Evolutionary conservation across 92 coral and sea anemone genomes (phyloP).

Genomic region (Heteractis magnifica): DNA sequence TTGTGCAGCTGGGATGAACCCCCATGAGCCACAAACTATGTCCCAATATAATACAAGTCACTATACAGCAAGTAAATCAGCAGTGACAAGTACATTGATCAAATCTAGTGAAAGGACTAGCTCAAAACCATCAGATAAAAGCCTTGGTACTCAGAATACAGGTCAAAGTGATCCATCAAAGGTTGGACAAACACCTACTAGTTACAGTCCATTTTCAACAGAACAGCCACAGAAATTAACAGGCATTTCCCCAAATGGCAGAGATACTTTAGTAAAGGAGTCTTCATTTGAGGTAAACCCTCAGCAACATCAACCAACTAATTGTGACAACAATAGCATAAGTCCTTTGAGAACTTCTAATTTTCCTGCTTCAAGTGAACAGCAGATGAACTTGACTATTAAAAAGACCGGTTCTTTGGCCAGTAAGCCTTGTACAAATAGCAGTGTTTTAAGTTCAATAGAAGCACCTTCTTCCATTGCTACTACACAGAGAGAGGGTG

Average conservation of each 20-base stretch:
- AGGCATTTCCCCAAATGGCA: background rate
- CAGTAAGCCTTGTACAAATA: conserved; percentile 9
- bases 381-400: conserved; percentile 6
- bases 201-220: conserved; percentile 7
- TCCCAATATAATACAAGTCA: background rate
- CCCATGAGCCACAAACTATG: background rate
- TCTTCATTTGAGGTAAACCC: background rate
- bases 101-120: background rate
- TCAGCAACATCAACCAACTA: conserved; percentile 11
- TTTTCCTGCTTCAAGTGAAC: conserved; percentile 18
- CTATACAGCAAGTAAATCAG: background rate
- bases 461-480: background rate
- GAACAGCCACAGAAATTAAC: background rate
- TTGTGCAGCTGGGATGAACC: background rate
- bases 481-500: background rate
- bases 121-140: background rate
- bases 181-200: conserved; percentile 1
- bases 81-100: background rate
- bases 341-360: conserved; percentile 29
- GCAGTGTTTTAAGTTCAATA: background rate
- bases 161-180: background rate
- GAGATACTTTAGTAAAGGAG: background rate
- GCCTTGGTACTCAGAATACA: background rate
- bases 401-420: conserved; percentile 5
- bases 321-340: background rate